phyloP scores from a whole-genome alignment of 1,140 invertebrate species.

The Drosophila setifemur region DNA sequence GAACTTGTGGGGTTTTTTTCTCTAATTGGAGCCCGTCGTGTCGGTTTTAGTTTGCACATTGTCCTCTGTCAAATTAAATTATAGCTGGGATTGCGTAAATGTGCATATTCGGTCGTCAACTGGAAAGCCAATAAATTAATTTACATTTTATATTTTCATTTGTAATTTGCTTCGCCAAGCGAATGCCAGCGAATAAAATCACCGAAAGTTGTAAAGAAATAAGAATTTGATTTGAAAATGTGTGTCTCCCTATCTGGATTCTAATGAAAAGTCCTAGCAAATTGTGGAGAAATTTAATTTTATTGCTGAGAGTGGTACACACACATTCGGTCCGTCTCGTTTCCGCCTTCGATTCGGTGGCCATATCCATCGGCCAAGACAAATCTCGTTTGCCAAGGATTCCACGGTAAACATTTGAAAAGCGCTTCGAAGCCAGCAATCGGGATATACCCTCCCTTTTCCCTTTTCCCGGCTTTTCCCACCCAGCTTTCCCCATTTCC shows the following conservation, averaged over 20 bases:
- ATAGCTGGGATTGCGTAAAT: conserved; percentile 18
- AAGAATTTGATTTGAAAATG: conserved; percentile 36
- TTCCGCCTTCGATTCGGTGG: neutral
- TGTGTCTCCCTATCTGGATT: conserved; percentile 12
- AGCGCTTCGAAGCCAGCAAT: conserved; percentile 39
- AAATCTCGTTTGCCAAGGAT: conserved; percentile 40
- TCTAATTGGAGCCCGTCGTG: conserved; percentile 56
- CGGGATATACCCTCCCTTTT: conserved; percentile 10
- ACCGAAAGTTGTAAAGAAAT: conserved; percentile 33
- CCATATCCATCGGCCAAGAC: conserved; percentile 17
- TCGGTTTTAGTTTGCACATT: conserved; percentile 52
- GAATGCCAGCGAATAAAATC: conserved; percentile 16
- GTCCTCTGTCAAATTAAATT: conserved; percentile 39
- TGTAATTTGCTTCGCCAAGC: conserved; percentile 29
- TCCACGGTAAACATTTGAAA: conserved; percentile 50
- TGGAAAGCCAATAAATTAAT: conserved; percentile 45
- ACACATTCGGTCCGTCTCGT: neutral
- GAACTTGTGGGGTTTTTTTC: conserved; percentile 50
- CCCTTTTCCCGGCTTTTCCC: no score
- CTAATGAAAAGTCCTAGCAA: conserved; percentile 20
- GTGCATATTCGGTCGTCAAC: conserved; percentile 2
- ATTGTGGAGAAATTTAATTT: conserved; percentile 26
- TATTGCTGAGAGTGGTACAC: conserved; percentile 7
- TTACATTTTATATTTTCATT: conserved; percentile 26
- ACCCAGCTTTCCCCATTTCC: neutral